These are phyloP conservation scores for Nephrotoma guestfalica DNA, from an alignment of 2,888 invertebrate genomes.

Conservation along the genomic window DNA sequence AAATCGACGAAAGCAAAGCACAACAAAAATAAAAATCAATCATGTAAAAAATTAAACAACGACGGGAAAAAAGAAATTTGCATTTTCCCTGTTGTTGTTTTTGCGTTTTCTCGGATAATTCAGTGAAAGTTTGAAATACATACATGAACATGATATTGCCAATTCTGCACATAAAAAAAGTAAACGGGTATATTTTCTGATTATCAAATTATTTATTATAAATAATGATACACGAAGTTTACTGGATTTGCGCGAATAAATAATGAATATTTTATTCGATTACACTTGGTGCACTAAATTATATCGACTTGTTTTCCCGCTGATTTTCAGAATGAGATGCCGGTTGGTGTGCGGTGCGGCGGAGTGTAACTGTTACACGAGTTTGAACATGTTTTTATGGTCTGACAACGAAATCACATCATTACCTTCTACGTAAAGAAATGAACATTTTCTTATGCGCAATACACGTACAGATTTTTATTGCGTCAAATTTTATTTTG, in stretches of 20 bases:
- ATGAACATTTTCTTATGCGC: too few relatives aligned
- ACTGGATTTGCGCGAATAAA: not conserved
- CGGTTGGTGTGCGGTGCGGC: too few relatives aligned
- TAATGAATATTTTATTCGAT: not conserved
- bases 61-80: not conserved
- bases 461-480: too few relatives aligned
- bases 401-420: too few relatives aligned
- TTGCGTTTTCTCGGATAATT: not conserved
- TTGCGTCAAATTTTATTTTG: too few relatives aligned
- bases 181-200: not conserved
- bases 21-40: not conserved
- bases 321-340: not conserved
- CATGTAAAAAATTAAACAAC: not conserved
- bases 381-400: too few relatives aligned
- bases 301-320: not conserved
- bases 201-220: not conserved
- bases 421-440: too few relatives aligned
- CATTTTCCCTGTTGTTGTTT: not conserved
- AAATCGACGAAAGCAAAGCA: not conserved
- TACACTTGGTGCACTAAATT: not conserved
- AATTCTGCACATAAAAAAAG: not conserved
- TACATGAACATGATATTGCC: not conserved
- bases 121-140: not conserved
- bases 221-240: not conserved
- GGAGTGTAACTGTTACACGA: too few relatives aligned